These are phyloP conservation scores for Pissodes strobi DNA, from an alignment of 1,140 invertebrate genomes.

Conservation along the genomic window DNA sequence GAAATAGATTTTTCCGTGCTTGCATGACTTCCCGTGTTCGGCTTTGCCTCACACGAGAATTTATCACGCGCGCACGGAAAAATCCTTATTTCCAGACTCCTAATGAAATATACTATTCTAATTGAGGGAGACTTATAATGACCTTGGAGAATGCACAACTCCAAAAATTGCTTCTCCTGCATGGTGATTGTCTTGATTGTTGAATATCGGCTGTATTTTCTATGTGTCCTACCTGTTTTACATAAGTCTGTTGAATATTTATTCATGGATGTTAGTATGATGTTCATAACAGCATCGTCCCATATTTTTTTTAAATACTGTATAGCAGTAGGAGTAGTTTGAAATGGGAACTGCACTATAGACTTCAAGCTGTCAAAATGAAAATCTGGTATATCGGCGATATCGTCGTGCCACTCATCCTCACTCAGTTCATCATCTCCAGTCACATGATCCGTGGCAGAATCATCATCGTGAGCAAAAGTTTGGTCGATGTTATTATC, in stretches of 20 bases:
- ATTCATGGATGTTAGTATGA: background rate
- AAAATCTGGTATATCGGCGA: constrained; percentile 8
- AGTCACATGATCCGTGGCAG: constrained; percentile 1
- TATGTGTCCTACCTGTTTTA: background rate
- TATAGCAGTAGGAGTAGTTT: background rate
- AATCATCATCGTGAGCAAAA: constrained; percentile 2
- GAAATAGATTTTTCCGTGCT: too few relatives aligned
- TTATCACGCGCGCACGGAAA: too few relatives aligned
- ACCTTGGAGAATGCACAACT: constrained; percentile 1
- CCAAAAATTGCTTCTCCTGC: constrained; percentile 15
- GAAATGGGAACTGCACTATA: constrained; percentile 1
- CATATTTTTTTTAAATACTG: constrained; percentile 6
- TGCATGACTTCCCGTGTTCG: too few relatives aligned
- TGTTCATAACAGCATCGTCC: constrained; percentile 3
- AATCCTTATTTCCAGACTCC: too few relatives aligned
- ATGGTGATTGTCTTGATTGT: background rate
- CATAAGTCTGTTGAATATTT: background rate
- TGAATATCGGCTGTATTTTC: constrained; percentile 1
- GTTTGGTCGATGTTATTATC: background rate
- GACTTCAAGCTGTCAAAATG: constrained; percentile 1
- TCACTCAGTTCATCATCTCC: constrained; percentile 9
- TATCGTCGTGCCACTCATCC: constrained; percentile 1
- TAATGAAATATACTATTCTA: too few relatives aligned
- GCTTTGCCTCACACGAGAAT: too few relatives aligned
- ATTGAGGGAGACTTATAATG: background rate